Base-by-base conservation (phyloP, 2,113 vertebrate genomes). In the Micromys minutus region DNA sequence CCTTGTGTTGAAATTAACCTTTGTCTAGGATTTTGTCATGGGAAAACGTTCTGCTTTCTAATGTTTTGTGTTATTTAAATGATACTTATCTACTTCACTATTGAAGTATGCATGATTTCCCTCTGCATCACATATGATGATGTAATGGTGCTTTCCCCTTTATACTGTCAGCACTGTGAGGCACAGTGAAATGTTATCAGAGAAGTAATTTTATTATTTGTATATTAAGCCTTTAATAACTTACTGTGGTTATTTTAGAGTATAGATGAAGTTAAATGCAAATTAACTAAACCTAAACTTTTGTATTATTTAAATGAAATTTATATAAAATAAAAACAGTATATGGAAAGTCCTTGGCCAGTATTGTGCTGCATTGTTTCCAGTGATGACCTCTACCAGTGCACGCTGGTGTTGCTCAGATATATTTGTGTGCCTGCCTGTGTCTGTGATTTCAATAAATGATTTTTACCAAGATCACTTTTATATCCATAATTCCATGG, bases 91-190 rank as follows among this genome's bases (percentile, higher is more conserved):
- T 50, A 34, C 34, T 67, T 24, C 69, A 77, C 39, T 83, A 17
- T 36, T 45, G 71, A 1, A 95, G 21, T 91, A 21, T 31, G 39
- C 24, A 36, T 87, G 57, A 75, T 67, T 85, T 89, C 21, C 3
- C 5, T 77, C 39, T 96, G 0, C 89, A 61, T 91, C 91, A 45
- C 3, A 81, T 47, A 22, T 45, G 9, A 76, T 77, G 61, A 52
- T 47, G 17, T 75, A 61, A 55, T 50, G 29, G 65, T 79, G 93
- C 24, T 42, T 87, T 94, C 59, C 92, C 17, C 29, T 92, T 88
- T 87, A 39, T 61, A 90, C 36, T 87, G 8, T 91, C 63, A 75
- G 7, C 90, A 55, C n/a, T 91, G 8, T 93, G 75, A 79, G 71
- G 29, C 45, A 71, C 24, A 39, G 0, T 94, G 84, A 77, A 87